These are phyloP conservation scores for Phalacrocorax pelagicus DNA, from an alignment of 2,113 vertebrate species.

Conservation along the genomic window DNA sequence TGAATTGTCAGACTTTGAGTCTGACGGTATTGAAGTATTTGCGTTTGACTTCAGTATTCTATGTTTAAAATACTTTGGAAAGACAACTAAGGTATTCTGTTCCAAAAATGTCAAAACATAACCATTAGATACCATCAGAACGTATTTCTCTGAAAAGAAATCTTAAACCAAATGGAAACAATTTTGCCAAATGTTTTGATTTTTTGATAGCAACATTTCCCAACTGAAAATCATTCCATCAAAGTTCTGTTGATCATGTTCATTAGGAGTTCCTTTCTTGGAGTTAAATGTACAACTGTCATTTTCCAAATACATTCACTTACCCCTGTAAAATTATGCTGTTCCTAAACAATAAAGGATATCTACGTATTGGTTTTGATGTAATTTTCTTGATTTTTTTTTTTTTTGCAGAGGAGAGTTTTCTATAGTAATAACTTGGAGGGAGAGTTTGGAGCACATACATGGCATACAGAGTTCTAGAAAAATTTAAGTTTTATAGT, in stretches of 20 bases:
- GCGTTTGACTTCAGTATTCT: background rate
- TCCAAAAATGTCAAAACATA: background rate
- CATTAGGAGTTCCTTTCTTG: background rate
- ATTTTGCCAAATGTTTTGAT: background rate
- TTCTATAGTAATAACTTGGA: background rate
- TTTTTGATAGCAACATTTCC: background rate
- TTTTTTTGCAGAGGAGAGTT: background rate
- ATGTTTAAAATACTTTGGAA: background rate
- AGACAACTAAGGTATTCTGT: background rate
- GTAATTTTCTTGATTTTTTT: background rate
- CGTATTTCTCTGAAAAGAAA: background rate
- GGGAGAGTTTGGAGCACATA: background rate
- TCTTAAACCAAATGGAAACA: background rate
- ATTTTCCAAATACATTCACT: background rate
- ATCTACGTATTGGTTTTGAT: background rate
- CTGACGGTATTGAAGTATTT: background rate
- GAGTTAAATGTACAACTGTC: rapidly evolving
- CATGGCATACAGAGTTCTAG: background rate
- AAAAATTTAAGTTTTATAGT: background rate
- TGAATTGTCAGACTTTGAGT: background rate
- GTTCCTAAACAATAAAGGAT: background rate
- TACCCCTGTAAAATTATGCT: background rate
- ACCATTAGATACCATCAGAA: background rate
- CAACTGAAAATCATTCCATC: background rate
- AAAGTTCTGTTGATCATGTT: background rate